These are phyloP conservation scores for Chironomus riparius DNA, from an alignment of 2,888 invertebrate species.

Conservation along the genomic window DNA sequence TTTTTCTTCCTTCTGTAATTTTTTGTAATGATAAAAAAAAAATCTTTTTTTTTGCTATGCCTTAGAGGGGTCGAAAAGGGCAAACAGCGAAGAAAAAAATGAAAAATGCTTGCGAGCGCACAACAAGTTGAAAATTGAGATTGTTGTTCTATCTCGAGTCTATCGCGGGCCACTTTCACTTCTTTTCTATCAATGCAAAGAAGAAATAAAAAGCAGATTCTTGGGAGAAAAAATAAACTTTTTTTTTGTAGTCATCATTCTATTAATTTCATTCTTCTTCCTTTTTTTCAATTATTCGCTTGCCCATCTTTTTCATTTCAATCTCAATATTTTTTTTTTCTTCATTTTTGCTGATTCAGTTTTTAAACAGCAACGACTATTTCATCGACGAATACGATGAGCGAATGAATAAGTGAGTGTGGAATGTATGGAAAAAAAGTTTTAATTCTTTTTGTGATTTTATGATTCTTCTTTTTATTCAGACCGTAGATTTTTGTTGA, in stretches of 20 bases:
- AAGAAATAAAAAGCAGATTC: background rate
- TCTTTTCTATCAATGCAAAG: background rate
- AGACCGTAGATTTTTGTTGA: no score
- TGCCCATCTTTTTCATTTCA: slow-evolving; percentile 15
- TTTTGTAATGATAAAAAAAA: background rate
- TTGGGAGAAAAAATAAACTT: background rate
- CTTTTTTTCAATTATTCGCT: slow-evolving; percentile 20
- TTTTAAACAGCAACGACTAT: background rate
- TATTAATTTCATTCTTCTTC: background rate
- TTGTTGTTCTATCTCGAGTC: background rate
- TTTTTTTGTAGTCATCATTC: slow-evolving; percentile 11
- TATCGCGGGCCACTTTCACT: background rate
- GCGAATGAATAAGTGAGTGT: no score
- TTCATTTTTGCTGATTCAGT: slow-evolving; percentile 15
- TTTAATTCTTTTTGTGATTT: background rate
- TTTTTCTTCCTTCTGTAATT: background rate
- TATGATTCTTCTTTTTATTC: no score
- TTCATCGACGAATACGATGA: no score
- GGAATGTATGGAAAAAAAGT: background rate
- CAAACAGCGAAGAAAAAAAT: no score
- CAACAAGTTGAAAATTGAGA: slow-evolving; percentile 20
- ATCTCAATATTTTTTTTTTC: background rate
- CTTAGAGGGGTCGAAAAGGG: no score
- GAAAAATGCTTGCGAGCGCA: slow-evolving; percentile 9
- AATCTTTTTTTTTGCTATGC: no score